Evolutionary conservation across 92 coral and sea anemone species (phyloP), one percentile per base, ranked within the genome.

Genomic region (Siderastrea siderea): DNA sequence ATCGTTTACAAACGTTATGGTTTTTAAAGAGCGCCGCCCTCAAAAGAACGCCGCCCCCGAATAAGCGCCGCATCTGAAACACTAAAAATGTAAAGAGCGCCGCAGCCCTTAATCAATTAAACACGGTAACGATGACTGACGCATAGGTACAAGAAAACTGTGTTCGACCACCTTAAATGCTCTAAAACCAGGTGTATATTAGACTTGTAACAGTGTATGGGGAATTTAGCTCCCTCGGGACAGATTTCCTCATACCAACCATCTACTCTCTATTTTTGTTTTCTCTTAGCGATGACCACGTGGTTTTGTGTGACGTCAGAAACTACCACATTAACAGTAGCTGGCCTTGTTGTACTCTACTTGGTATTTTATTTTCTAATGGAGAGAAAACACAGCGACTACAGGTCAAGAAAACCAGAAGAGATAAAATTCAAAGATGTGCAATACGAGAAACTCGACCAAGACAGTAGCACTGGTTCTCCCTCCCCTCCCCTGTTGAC

Each of bases 291-390:
- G 55, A 86, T 90, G 90, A 90, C 93, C 2, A 86, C 90, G 47
- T 90, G 90, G 93, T 87, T 88, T 17, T 90, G 93, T 16, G 88
- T 90, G 4, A 52, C 93, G 0, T 87, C 93, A 2, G 90, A 88
- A 67, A 83, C 87, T 3, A 90, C 93, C 26, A 80, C 88, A 16
- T 46, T 86, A 60, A 79, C 88, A 45, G 90, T 90, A 13, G 90
- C 90, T 11, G 86, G 84, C 16, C 82, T 90, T 12, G 88, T 90
- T 78, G 62, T 86, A 15, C 44, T 90, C 1, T 65, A 79, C 13
- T 47, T 86, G 77, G 59, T 86, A 16, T 90, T 85, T 62, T 90
- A 90, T 66, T 66, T 77, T 5, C 57, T 90, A 26, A 90, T 90
- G 93, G 93, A 90, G 67, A 77, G 93, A 60, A 90, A 90, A 75